phyloP scores from a whole-genome alignment of 2,888 invertebrate species.

The Pollenia griseotomentosa region DNA sequence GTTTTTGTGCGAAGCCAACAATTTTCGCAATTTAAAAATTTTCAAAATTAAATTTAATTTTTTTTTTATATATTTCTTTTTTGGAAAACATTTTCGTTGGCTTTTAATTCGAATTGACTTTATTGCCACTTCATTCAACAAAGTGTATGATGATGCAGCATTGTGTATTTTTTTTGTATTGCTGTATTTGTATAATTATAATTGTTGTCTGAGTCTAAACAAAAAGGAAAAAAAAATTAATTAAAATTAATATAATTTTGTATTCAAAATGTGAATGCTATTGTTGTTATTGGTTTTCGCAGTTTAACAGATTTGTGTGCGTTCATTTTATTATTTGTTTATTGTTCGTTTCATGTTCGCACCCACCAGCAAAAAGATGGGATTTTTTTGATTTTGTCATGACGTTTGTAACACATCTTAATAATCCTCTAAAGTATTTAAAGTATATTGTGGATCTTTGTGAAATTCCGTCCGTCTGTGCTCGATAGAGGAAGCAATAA shows the following conservation, averaged over 20 bases:
- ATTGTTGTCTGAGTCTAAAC: conserved; percentile 52
- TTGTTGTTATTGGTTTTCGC: conserved; percentile 62
- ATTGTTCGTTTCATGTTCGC: conserved; percentile 54
- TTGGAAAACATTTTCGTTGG: conserved; percentile 8
- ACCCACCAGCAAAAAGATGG: too few relatives aligned
- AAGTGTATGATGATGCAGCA: conserved; percentile 74
- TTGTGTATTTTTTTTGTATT: conserved; percentile 15
- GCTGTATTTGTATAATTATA: conserved; percentile 31
- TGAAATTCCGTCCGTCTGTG: too few relatives aligned
- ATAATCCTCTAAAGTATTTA: too few relatives aligned
- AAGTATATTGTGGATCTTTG: too few relatives aligned
- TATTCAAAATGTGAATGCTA: neutral
- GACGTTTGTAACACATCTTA: too few relatives aligned
- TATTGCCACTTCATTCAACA: conserved; percentile 65
- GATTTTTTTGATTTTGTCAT: too few relatives aligned
- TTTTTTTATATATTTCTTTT: conserved; percentile 13
- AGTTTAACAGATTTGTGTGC: conserved; percentile 74
- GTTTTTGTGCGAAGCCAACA: conserved; percentile 33
- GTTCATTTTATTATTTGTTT: conserved; percentile 62
- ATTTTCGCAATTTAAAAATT: conserved; percentile 40
- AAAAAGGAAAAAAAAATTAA: neutral
- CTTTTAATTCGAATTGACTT: conserved; percentile 54
- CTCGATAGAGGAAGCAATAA: too few relatives aligned
- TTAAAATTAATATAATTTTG: neutral
- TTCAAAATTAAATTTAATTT: conserved; percentile 39